phyloP scores from a whole-genome alignment of 2,888 invertebrate genomes.

The Patella pellucida region DNA sequence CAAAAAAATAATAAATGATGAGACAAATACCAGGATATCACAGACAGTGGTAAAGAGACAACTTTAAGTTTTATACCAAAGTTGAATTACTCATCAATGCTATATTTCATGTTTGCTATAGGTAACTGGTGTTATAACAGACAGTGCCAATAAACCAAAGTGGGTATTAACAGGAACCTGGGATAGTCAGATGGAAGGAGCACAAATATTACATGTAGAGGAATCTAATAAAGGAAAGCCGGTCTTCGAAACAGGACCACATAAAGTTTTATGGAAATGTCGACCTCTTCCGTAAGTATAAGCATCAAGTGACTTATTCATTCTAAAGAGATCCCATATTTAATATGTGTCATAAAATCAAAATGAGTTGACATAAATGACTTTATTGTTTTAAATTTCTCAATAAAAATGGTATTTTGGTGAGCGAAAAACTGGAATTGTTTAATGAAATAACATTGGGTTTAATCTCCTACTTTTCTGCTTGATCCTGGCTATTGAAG shows the following conservation, averaged over 20 bases:
- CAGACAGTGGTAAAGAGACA: no score
- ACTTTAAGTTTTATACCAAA: no score
- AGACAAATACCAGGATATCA: no score
- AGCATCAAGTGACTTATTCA: neutral
- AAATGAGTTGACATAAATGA: neutral
- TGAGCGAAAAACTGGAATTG: neutral
- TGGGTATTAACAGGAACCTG: conserved; percentile 88
- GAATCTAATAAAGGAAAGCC: conserved; percentile 76
- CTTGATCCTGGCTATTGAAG: neutral
- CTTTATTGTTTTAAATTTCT: neutral
- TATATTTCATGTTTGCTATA: conserved; percentile 51
- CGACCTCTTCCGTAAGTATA: conserved; percentile 79
- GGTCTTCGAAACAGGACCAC: conserved; percentile 92
- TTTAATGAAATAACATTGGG: neutral
- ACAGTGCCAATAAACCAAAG: conserved; percentile 74
- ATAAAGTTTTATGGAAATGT: conserved; percentile 88
- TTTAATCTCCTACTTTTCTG: no score
- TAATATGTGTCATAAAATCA: neutral
- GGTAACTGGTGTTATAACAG: conserved; percentile 81
- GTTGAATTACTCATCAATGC: no score
- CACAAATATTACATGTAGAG: conserved; percentile 79
- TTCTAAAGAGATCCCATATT: no score
- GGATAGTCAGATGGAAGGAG: conserved; percentile 96
- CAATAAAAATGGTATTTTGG: no score
- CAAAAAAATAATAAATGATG: no score